A percentile compares a stretch with the other conserved stretches of the same genome.
phyloP scores from a whole-genome alignment of 2,113 vertebrate species.

The Axis porcinus region DNA sequence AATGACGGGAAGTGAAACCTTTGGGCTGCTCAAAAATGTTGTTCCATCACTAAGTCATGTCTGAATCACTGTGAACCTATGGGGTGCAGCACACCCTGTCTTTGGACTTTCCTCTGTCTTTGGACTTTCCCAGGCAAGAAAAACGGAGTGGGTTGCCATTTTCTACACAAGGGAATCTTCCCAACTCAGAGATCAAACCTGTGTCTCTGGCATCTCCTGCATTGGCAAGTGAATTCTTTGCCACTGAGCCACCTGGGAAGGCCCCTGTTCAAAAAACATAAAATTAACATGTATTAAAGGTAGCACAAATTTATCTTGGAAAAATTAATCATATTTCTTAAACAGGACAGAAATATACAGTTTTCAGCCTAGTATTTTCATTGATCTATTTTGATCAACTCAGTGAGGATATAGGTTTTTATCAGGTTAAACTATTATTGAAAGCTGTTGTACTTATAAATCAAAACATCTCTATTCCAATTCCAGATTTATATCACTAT shows the following conservation, averaged over 20 bases:
- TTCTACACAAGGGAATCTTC: not conserved
- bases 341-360: not conserved
- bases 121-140: not conserved
- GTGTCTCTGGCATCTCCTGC: not conserved
- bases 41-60: not conserved
- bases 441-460: not conserved
- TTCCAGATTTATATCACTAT: slow-evolving; percentile 11
- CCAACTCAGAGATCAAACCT: not conserved
- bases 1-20: not conserved
- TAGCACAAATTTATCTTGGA: not conserved
- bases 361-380: not conserved
- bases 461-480: slow-evolving; percentile 13
- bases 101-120: not conserved
- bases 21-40: slow-evolving; percentile 1
- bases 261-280: not conserved
- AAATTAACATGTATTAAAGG: not conserved
- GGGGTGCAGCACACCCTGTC: not conserved
- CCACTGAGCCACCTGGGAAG: not conserved
- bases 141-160: not conserved
- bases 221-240: not conserved
- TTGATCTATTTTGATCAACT: not conserved
- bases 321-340: slow-evolving; percentile 12
- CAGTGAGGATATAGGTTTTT: not conserved
- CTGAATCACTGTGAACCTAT: not conserved
- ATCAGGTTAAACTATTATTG: not conserved